Conservation (phyloP, 1,140 invertebrate species). For the Drosophila mauritiana region DNA sequence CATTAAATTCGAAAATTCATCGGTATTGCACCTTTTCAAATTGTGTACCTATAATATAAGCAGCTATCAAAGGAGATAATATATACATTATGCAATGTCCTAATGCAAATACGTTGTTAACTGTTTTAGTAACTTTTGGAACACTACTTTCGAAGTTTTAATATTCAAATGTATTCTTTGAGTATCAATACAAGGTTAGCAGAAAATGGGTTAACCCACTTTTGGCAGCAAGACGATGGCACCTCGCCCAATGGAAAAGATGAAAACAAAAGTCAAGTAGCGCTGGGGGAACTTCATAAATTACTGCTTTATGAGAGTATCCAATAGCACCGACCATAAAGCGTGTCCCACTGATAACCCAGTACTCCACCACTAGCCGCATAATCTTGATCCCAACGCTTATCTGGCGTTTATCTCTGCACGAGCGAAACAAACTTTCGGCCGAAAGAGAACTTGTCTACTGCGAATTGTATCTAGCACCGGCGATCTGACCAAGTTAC, state of each 20-base stretch:
- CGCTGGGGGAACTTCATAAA: slow-evolving; percentile 49
- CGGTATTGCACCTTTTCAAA: too few species aligned
- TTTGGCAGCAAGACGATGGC: slow-evolving; percentile 18
- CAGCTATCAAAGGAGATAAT: too few species aligned
- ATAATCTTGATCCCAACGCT: slow-evolving; percentile 70
- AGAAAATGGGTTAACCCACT: slow-evolving; percentile 18
- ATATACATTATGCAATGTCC: too few species aligned
- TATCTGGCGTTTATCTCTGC: slow-evolving; percentile 76
- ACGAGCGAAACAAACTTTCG: slow-evolving; percentile 1
- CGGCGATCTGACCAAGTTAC: slow-evolving; percentile 43
- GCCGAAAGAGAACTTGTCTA: slow-evolving; percentile 50
- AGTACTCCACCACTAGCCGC: slow-evolving; percentile 15
- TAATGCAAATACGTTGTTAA: too few species aligned
- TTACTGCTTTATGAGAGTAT: slow-evolving; percentile 71
- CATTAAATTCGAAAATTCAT: neutral
- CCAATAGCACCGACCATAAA: slow-evolving; percentile 64
- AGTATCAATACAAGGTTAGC: neutral
- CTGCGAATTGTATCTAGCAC: slow-evolving; percentile 52
- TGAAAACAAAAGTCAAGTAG: slow-evolving; percentile 61
- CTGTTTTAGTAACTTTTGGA: too few species aligned
- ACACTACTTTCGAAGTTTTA: too few species aligned
- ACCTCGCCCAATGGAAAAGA: slow-evolving; percentile 17
- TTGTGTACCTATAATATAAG: too few species aligned
- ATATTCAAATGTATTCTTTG: too few species aligned
- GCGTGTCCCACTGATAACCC: slow-evolving; percentile 46